phyloP scores from a whole-genome alignment of 2,888 invertebrate genomes.

The Tethea ocularis region DNA sequence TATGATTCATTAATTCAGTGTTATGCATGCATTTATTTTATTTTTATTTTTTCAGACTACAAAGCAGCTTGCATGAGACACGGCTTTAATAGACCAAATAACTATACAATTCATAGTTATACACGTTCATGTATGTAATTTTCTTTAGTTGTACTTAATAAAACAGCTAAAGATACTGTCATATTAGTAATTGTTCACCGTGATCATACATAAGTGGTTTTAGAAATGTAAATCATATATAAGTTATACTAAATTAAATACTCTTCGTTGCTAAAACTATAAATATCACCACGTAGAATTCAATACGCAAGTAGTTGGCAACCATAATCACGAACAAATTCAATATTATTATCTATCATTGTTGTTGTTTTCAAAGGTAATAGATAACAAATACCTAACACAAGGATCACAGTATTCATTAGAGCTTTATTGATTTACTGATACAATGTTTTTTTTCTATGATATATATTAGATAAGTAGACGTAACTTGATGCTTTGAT shows the following conservation, averaged over 20 bases:
- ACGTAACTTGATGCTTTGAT: neutral
- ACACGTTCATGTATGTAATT: slow-evolving; percentile 74
- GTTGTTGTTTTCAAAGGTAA: slow-evolving; percentile 27
- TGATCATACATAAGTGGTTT: no score
- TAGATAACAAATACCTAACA: slow-evolving; percentile 28
- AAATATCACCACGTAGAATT: no score
- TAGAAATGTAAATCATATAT: neutral
- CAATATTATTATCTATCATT: slow-evolving; percentile 12
- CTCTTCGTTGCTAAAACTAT: no score
- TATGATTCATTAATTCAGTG: slow-evolving; percentile 16
- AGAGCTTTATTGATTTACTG: slow-evolving; percentile 49
- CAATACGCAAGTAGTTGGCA: neutral
- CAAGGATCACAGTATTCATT: slow-evolving; percentile 34
- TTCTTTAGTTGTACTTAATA: neutral
- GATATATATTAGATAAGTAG: slow-evolving; percentile 52
- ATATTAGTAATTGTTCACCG: no score
- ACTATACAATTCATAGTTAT: slow-evolving; percentile 61
- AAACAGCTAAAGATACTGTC: neutral
- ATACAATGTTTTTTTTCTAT: slow-evolving; percentile 60
- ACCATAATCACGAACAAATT: neutral
- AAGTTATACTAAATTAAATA: no score
- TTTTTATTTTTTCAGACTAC: slow-evolving; percentile 70
- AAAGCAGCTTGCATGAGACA: slow-evolving; percentile 72
- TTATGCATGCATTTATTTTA: slow-evolving; percentile 57
- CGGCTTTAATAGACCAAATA: slow-evolving; percentile 72